Percentiles rank a stretch among this genome's conserved stretches.
phyloP scores from a whole-genome alignment of 2,888 invertebrate genomes.

The Atrina japonica region DNA sequence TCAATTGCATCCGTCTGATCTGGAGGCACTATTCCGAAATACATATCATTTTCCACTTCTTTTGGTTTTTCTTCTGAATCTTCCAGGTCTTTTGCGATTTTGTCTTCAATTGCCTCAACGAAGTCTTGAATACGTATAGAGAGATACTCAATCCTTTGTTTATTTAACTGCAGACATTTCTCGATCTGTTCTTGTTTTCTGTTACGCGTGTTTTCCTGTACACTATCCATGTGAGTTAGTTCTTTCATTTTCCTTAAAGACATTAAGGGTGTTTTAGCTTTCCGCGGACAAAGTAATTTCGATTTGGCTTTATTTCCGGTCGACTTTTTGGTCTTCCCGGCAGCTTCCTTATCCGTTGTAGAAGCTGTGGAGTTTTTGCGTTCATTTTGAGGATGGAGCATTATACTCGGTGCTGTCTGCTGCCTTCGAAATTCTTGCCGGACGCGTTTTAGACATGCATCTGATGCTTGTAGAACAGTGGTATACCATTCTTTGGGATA shows the following conservation, averaged over 20 bases:
- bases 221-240: conserved; percentile 54
- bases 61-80: conserved; percentile 16
- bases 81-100: conserved; percentile 29
- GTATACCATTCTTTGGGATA: conserved; percentile 59
- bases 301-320: conserved; percentile 19
- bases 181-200: conserved; percentile 21
- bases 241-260: conserved; percentile 59
- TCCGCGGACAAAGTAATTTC: conserved; percentile 51
- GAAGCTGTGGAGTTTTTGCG: conserved; percentile 2
- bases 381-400: conserved; percentile 37
- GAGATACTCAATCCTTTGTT: conserved; percentile 9
- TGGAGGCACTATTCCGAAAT: conserved; percentile 21
- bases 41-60: conserved; percentile 28
- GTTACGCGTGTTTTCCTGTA: conserved; percentile 53
- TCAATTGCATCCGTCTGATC: conserved; percentile 24
- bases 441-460: conserved; percentile 50
- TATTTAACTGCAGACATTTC: conserved; percentile 13
- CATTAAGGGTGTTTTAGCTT: conserved; percentile 58
- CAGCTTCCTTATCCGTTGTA: conserved; percentile 19
- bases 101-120: conserved; percentile 24
- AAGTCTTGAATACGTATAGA: conserved; percentile 25
- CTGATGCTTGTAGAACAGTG: conserved; percentile 55
- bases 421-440: conserved; percentile 33
- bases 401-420: conserved; percentile 49
- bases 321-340: conserved; percentile 21